Base-by-base conservation (phyloP, 2,113 vertebrate species). In the Gallinago jamesoni region DNA sequence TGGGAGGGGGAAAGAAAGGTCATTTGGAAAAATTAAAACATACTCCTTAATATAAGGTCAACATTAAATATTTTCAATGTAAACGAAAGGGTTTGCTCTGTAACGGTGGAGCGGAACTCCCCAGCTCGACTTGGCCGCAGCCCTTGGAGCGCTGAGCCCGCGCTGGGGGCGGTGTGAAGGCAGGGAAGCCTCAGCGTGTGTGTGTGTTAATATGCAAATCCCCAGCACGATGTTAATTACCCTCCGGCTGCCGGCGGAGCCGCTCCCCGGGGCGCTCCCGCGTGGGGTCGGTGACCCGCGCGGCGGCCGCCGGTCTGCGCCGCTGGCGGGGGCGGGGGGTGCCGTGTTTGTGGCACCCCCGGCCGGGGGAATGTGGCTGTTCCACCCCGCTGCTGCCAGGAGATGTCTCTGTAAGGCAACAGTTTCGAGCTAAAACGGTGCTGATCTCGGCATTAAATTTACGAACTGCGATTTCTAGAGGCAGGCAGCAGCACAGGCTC, bases 351-450 rank as follows among this genome's bases (percentile, higher is more conserved):
- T 10, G 11, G 27, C 45, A 24, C 5, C 28, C 30, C 22, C 22
- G 45, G 56, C 8, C 9, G 53, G 30, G 52, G 55, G 30, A 25
- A 9, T 2, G 50, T 12, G 89, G 60, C 75, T 79, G 90, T 91
- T 63, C 47, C 64, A 21, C 66, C 25, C 24, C 79, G 75, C 90
- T 62, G 73, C 90, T 79, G 84, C 97, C 98, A 70, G 97, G 37
- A 98, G 98, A 52, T 94, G 98, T 89, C 98, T 84, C 98, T 98
- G 50, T 73, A 95, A 91, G 96, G 97, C 98, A 96, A 47, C 89
- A 43, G n/a, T 96, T 97, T n/a, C 57, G 14, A 41, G 33, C 82
- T 28, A 20, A 23, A n/a, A 80, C 73, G 23, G 19, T 5, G 3
- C 43, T 15, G 75, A 57, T 77, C 87, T 62, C 22, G 88, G 84